Evolutionary conservation across 1,140 invertebrate species (phyloP), one percentile per base, ranked within the genome.

Genomic region (Drosophila trapezifrons): DNA sequence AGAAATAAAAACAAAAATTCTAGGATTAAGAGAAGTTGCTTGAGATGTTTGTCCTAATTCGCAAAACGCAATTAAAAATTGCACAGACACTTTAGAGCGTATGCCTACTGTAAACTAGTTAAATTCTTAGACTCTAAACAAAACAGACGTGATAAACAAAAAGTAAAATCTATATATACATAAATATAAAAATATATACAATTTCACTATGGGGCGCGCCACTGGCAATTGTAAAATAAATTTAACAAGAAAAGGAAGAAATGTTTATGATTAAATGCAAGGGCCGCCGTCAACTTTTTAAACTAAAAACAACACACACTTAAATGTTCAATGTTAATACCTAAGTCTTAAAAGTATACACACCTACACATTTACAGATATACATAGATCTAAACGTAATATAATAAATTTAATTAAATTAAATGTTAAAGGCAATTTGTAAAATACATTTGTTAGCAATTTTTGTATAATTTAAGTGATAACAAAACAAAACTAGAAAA

Each of bases 101-200:
- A 71, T 56, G 67, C 64, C 67, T 71, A 71, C 40, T 87, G 76
- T 87, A 87, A 84, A 87, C 86, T 87, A 87, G 83, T 89, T 89
- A 87, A 87, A 83, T 87, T 86, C 75, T 87, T 87, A 87, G 83
- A 83, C 76, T 83, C 82, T 89, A 89, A 84, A 87, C 84, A 87
- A 77, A 89, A 89, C 79, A 89, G 83, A 87, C 83, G 83, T 87
- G 83, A 87, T 87, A 87, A 89, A 87, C 76, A 82, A 84, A 75
- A 67, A 65, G 29, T 57, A 72, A 76, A 77, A 55, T 63, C 35
- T 65, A 71, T 71, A 69, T 69, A 71, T 70, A 71, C 17, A 64
- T 67, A 67, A 40, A 56, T 55, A 71, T 57, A 56, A 51, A 65
- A 38, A 56, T 37, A 72, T 59, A 56, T 40, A 27, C 52, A 59